These are phyloP conservation scores for Crematogaster levior DNA, from an alignment of 2,888 invertebrate species.

Conservation along the genomic window DNA sequence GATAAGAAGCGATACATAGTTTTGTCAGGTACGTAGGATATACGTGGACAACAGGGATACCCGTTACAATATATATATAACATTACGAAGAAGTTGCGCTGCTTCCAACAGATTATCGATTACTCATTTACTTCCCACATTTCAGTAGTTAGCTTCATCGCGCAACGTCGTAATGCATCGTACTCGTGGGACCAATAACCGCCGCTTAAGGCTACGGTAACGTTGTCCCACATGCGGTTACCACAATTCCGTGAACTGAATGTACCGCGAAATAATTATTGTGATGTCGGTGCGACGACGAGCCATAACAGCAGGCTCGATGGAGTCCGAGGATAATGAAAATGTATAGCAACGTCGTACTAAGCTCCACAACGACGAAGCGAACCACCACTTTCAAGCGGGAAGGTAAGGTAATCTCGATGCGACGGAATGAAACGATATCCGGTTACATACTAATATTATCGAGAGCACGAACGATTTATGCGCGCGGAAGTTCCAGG, in stretches of 20 bases:
- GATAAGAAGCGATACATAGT: conserved; percentile 4
- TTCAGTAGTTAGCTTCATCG: conserved; percentile 68
- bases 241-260: conserved; percentile 34
- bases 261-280: conserved; percentile 64
- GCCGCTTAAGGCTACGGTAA: conserved; percentile 64
- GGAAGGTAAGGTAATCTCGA: conserved; percentile 38
- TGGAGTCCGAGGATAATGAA: conserved; percentile 41
- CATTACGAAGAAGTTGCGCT: conserved; percentile 58
- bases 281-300: conserved; percentile 36
- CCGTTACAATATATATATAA: conserved; percentile 24
- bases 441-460: conserved; percentile 41
- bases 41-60: not conserved
- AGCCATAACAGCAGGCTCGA: conserved; percentile 13
- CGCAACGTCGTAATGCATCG: conserved; percentile 58
- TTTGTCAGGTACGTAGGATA: not conserved
- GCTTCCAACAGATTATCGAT: conserved; percentile 69
- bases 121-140: conserved; percentile 68
- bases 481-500: conserved; percentile 15
- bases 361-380: conserved; percentile 15
- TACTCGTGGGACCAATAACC: conserved; percentile 66
- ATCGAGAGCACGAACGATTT: conserved; percentile 41
- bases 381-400: not conserved
- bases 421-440: conserved; percentile 41
- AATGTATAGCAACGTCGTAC: conserved; percentile 7
- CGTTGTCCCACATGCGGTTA: conserved; percentile 25